Base-by-base conservation (phyloP, 2,888 invertebrate species). In the Sympetrum striolatum region DNA sequence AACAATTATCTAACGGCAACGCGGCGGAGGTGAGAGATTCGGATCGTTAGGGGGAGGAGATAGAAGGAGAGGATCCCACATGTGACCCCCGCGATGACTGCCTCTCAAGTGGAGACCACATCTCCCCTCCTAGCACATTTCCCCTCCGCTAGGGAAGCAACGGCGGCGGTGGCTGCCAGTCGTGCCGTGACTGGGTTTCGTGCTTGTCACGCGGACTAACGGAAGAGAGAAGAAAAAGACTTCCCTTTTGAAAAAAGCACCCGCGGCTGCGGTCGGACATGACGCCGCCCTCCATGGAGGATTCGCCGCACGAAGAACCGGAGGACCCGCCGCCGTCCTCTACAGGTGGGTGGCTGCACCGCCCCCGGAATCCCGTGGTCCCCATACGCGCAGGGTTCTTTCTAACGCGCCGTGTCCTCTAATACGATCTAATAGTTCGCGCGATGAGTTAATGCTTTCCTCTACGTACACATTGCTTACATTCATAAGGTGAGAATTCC, bases 261-360 rank as follows among this genome's bases (percentile, higher is more conserved):
- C 25, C 22, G 25, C 22, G 14, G 25, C 39, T 25, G 15, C n/a
- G 81, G 60, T 31, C 5, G 22, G 37, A 48, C 86, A 86, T 86
- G 86, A 86, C 37, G n/a, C 86, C 86, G 18, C 86, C 86, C 22
- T 86, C 86, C 64, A 86, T 86, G 86, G 86, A 86, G 60, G 86
- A 86, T 10, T 48, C 31, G 14, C 22, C 60, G 35, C 58, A 60
- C 12, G 60, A 86, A 58, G 82, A 82, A 18, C 48, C 81, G 22
- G 60, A 86, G 82, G 82, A 82, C 31, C 48, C 81, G 2, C 22
- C 22, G 48, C n/a, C 81, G 44, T 6, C 81, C 1, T 81, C 82
- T 58, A 35, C 82, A 53, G 44, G 48, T 53, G 48, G 31, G 25
- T 25, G 14, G 18, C 22, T 14, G 1, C 58, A 18, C 53, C 53